These are phyloP conservation scores for Odiellus spinosus DNA, from an alignment of 2,888 invertebrate genomes.

Conservation along the genomic window DNA sequence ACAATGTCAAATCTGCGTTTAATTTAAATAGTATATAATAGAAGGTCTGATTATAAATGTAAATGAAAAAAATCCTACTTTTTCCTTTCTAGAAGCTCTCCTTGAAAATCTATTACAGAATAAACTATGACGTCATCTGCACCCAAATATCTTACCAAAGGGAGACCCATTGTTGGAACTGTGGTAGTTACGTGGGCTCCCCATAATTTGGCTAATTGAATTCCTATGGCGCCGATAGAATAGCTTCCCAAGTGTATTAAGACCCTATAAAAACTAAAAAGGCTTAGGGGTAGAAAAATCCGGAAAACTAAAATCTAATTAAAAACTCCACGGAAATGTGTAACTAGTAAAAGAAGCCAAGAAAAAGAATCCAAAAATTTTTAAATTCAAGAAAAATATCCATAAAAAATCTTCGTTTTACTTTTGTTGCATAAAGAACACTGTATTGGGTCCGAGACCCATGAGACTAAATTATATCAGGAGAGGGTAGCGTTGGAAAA, in stretches of 20 bases:
- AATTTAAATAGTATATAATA: neutral
- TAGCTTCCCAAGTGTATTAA: slow-evolving; percentile 41
- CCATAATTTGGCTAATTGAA: slow-evolving; percentile 42
- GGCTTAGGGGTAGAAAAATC: neutral
- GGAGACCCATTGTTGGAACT: slow-evolving; percentile 34
- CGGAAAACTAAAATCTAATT: slow-evolving; percentile 12
- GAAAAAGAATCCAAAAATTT: no score
- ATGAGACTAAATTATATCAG: no score
- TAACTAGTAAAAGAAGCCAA: no score
- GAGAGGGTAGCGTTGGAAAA: no score
- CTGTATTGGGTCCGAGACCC: no score
- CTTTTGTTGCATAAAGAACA: no score
- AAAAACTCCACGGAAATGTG: no score
- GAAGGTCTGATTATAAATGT: neutral
- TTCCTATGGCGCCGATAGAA: slow-evolving; percentile 42
- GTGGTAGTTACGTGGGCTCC: slow-evolving; percentile 40
- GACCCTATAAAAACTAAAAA: slow-evolving; percentile 29
- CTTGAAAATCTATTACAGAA: slow-evolving; percentile 19
- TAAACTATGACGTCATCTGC: slow-evolving; percentile 37
- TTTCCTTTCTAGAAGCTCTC: slow-evolving; percentile 19
- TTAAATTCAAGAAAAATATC: no score
- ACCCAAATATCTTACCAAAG: slow-evolving; percentile 40
- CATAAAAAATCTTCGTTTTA: no score
- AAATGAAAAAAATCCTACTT: slow-evolving; percentile 10
- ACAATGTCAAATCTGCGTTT: slow-evolving; percentile 34